Evolutionary conservation across 92 coral and sea anemone genomes (phyloP), one percentile per base, ranked within the genome.

Genomic region (Pocillopora meandrina): DNA sequence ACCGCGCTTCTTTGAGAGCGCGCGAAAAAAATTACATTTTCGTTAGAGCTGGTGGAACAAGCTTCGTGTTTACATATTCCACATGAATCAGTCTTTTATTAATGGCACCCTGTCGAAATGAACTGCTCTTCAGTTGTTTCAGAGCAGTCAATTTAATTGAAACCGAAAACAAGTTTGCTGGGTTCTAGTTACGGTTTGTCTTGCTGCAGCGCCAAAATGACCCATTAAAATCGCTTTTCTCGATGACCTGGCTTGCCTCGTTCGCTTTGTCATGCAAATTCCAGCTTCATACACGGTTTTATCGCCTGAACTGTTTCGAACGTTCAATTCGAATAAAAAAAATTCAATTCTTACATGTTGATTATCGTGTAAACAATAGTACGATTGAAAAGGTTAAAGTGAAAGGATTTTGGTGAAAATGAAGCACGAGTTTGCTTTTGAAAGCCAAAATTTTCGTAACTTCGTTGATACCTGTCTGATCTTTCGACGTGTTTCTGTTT

Each of bases 21-120:
- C 78, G 64, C 79, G 76, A 61, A 79, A 72, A 84, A 82, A 70
- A 78, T 86, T 79, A 86, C 89, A 86, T 86, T 77, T 79, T 71
- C 49, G 56, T 55, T 66, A 20, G 26, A 67, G 89, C 83, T 77
- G 78, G 83, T 78, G 72, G 84, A 34, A 78, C 80, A 73, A 55
- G 86, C 86, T 62, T 63, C 65, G 66, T 90, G 93, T 90, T 90
- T 87, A 90, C 93, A 90, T 90, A 87, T 90, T 87, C 87, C 42
- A 69, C 57, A 65, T 77, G 76, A 74, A 83, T 87, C 93, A 91
- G 89, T 84, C 86, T 83, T 87, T 85, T 35, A 83, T 73, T 72
- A 74, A 83, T 61, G 55, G 61, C 73, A 49, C 42, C 86, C 78
- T 72, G 15, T 64, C 86, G 86, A 36, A 61, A 72, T 36, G 72